These are phyloP conservation scores for Gambusia holbrooki DNA, from an alignment of 2,113 vertebrate species.

Conservation along the genomic window DNA sequence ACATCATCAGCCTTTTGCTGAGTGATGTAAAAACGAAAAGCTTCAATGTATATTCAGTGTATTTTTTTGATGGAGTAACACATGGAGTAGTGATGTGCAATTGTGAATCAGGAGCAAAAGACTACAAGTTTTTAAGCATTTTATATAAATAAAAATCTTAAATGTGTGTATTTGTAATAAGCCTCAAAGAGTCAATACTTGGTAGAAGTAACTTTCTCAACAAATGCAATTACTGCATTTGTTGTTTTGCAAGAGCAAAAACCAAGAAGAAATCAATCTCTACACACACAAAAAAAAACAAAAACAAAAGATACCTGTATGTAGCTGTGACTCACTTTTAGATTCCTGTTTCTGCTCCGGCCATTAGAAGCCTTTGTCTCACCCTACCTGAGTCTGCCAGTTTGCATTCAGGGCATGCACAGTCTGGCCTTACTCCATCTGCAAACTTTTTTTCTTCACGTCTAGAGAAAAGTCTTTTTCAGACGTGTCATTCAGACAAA, in stretches of 20 bases:
- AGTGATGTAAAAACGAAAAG: no score
- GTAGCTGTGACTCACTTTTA: background rate
- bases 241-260: background rate
- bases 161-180: no score
- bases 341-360: background rate
- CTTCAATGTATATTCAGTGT: no score
- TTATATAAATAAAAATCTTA: no score
- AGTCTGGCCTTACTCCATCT: constrained; percentile 33
- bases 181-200: no score
- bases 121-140: no score
- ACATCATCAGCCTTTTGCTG: no score
- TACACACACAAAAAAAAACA: no score
- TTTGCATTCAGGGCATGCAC: constrained; percentile 57
- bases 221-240: background rate
- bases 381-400: background rate
- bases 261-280: background rate
- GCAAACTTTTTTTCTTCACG: constrained; percentile 11
- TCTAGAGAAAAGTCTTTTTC: constrained; percentile 19
- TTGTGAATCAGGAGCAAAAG: no score
- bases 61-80: no score
- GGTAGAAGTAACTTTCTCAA: no score
- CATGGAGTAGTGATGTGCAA: no score
- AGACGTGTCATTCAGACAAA: constrained; percentile 44
- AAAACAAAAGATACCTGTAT: background rate
- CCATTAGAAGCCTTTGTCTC: background rate